Conservation (phyloP, 2,797 vertebrate genomes). For the Anguilla pacifica region DNA sequence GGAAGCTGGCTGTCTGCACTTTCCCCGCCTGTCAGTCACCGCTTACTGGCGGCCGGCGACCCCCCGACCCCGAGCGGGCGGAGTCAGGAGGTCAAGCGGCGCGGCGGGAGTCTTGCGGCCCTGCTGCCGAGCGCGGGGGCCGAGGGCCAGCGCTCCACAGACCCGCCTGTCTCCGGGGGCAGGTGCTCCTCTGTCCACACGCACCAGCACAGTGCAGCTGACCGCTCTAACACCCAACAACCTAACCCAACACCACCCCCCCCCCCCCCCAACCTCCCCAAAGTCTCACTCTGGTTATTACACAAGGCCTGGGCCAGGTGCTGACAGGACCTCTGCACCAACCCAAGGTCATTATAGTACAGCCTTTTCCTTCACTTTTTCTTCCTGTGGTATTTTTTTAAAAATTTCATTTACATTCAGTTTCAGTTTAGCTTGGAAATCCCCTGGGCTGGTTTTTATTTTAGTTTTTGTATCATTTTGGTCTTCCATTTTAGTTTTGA, state of each 20-base stretch:
- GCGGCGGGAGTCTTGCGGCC: neutral
- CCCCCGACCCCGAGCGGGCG: neutral
- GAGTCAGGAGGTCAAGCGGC: neutral
- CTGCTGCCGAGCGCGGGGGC: neutral
- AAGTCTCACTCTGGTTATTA: neutral
- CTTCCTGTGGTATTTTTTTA: neutral
- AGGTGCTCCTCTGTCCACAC: neutral
- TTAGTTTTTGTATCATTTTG: no score
- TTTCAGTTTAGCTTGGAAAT: no score
- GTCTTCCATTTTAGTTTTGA: no score
- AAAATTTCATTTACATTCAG: no score
- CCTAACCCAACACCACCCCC: neutral
- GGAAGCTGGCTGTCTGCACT: neutral
- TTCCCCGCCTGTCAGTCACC: constrained; percentile 6
- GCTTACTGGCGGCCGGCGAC: neutral
- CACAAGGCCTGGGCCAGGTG: neutral
- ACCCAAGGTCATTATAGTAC: no score
- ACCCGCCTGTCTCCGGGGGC: neutral
- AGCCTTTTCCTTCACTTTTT: neutral
- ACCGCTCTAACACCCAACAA: neutral
- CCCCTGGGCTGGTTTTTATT: no score
- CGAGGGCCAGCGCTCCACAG: neutral
- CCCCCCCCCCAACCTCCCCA: neutral
- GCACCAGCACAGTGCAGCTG: neutral
- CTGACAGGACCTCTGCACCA: neutral